These are phyloP conservation scores for Chloroclystis v-ata DNA, from an alignment of 2,888 invertebrate species.

Conservation along the genomic window DNA sequence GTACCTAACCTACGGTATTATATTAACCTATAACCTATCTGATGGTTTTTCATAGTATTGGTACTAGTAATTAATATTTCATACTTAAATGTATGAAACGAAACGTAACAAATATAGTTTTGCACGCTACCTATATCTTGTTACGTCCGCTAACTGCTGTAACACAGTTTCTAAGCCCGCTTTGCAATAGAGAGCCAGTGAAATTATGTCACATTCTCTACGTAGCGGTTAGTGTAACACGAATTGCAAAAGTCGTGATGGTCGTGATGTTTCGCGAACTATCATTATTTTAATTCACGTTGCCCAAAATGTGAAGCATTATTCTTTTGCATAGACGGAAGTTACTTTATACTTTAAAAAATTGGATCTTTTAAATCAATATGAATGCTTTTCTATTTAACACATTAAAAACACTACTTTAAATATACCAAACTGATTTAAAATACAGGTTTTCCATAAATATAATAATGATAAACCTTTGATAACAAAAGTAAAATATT, in stretches of 20 bases:
- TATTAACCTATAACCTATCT: too few relatives aligned
- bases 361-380: too few relatives aligned
- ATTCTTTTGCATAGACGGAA: constrained; percentile 4
- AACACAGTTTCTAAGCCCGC: constrained; percentile 41
- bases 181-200: constrained; percentile 38
- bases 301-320: constrained; percentile 21
- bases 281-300: constrained; percentile 37
- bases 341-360: not conserved
- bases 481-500: too few relatives aligned
- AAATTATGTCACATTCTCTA: constrained; percentile 58
- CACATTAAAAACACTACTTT: too few relatives aligned
- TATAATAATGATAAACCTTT: too few relatives aligned
- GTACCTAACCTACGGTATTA: too few relatives aligned
- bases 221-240: constrained; percentile 50
- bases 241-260: constrained; percentile 52
- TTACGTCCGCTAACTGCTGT: constrained; percentile 28
- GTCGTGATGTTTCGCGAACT: constrained; percentile 38
- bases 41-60: not conserved
- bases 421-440: too few relatives aligned
- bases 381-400: too few relatives aligned
- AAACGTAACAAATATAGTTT: constrained; percentile 18
- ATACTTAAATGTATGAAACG: constrained; percentile 6
- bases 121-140: constrained; percentile 22
- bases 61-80: not conserved
- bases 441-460: too few relatives aligned